These are phyloP conservation scores for Lamellibrachia columna DNA, from an alignment of 2,888 invertebrate genomes.

Conservation along the genomic window DNA sequence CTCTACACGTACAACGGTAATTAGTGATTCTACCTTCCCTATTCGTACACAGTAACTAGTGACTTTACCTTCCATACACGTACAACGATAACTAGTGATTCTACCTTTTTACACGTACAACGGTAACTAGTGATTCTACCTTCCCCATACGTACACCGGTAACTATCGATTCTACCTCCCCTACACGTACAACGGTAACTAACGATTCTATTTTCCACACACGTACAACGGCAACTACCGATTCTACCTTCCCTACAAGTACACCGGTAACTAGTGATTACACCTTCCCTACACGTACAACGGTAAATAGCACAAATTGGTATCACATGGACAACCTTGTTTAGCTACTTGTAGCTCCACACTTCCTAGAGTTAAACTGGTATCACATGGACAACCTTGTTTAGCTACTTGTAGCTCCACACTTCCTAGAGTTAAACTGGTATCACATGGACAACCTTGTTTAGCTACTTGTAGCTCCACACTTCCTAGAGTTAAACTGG, in stretches of 20 bases:
- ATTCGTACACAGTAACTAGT: not conserved
- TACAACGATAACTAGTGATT: not conserved
- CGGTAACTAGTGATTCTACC: not conserved
- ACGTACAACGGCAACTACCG: not conserved
- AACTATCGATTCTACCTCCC: not conserved
- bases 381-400: not conserved
- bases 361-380: no score
- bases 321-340: not conserved
- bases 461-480: not conserved
- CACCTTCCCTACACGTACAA: not conserved
- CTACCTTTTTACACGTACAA: not conserved
- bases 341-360: not conserved
- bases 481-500: not conserved
- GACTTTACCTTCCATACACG: not conserved
- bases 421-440: not conserved
- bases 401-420: not conserved
- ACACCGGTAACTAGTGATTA: no score
- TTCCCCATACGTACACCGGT: not conserved
- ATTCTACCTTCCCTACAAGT: not conserved
- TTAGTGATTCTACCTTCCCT: not conserved
- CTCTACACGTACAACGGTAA: slow-evolving; percentile 12
- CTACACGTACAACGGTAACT: slow-evolving; percentile 6
- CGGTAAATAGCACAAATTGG: not conserved
- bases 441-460: not conserved
- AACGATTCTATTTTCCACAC: not conserved